Evolutionary conservation across 2,797 vertebrate species (phyloP).

Genomic region (Todus mexicanus): DNA sequence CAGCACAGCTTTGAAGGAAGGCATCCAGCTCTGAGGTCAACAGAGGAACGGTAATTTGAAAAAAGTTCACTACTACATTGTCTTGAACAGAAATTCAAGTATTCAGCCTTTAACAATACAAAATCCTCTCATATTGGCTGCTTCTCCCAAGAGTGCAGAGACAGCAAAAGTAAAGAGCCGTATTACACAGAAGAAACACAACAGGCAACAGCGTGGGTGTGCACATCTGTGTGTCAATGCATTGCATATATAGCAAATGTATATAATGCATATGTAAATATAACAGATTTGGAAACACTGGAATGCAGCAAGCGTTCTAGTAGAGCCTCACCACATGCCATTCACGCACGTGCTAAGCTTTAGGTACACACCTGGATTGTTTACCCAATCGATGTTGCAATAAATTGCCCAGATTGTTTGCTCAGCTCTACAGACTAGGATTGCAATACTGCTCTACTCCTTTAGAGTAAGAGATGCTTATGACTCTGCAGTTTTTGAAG

Average conservation of each 20-base stretch:
- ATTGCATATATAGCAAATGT: not conserved
- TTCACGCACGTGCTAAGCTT: not conserved
- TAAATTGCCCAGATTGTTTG: slow-evolving; percentile 3
- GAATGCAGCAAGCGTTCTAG: not conserved
- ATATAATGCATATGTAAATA: not conserved
- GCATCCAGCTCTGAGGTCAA: not conserved
- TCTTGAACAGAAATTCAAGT: not conserved
- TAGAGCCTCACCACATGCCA: not conserved
- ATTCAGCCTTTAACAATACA: not conserved
- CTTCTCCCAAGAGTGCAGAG: not conserved
- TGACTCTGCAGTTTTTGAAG: slow-evolving; percentile 22
- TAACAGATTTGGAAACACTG: not conserved
- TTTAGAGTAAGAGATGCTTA: not conserved
- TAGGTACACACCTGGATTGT: not conserved
- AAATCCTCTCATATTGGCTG: not conserved
- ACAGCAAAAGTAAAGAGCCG: not conserved
- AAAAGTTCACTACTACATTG: not conserved
- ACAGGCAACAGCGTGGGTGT: not conserved
- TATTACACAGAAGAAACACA: not conserved
- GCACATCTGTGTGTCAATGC: not conserved
- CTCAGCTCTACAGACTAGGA: not conserved
- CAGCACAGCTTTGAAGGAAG: not conserved
- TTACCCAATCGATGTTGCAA: not conserved
- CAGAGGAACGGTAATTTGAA: not conserved
- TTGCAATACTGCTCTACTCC: slow-evolving; percentile 33